Percentiles rank a stretch among this genome's conserved stretches.
phyloP scores from a whole-genome alignment of 1,140 invertebrate genomes.

The Drosophila simulans region DNA sequence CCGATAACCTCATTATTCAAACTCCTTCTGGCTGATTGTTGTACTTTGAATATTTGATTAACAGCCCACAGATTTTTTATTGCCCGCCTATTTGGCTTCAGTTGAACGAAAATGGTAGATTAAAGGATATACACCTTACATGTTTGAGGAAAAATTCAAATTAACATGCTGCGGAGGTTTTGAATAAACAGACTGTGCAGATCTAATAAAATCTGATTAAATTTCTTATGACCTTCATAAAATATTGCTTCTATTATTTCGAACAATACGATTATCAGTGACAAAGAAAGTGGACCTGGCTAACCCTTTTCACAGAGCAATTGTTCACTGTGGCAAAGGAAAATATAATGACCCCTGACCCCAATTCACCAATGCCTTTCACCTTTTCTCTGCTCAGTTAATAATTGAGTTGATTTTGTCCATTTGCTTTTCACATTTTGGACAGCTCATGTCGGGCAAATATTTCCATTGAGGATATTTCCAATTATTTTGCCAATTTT shows the following conservation, averaged over 20 bases:
- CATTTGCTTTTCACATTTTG: conserved; percentile 60
- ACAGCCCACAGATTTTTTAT: conserved; percentile 46
- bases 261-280: conserved; percentile 34
- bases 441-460: conserved; percentile 43
- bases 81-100: conserved; percentile 16
- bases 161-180: neutral
- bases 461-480: conserved; percentile 68
- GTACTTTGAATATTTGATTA: conserved; percentile 60
- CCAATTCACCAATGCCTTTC: conserved; percentile 12
- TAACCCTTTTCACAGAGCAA: conserved; percentile 36
- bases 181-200: no score
- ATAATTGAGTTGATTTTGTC: conserved; percentile 65
- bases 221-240: conserved; percentile 7
- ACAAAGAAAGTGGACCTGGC: conserved; percentile 24
- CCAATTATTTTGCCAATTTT: conserved; percentile 63
- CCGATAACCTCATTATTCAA: conserved; percentile 64
- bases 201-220: conserved; percentile 25
- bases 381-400: conserved; percentile 21
- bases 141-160: neutral
- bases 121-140: neutral
- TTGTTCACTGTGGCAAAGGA: conserved; percentile 1
- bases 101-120: neutral
- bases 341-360: conserved; percentile 34
- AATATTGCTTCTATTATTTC: conserved; percentile 7
- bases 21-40: conserved; percentile 43